phyloP scores from a whole-genome alignment of 1,140 invertebrate species.

The Atta cephalotes region DNA sequence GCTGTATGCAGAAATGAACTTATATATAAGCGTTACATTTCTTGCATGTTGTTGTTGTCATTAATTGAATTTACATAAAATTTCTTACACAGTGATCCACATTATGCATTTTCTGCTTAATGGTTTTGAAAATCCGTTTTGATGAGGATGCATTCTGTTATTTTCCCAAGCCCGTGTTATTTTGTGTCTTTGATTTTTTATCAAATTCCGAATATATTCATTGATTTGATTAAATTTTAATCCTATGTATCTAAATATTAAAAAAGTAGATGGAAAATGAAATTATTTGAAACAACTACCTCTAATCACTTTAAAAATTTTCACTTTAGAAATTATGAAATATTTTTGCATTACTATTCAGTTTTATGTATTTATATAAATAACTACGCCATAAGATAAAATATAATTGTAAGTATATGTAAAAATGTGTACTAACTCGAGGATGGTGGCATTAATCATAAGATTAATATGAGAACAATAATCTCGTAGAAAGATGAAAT shows the following conservation, averaged over 20 bases:
- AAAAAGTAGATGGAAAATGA: not conserved
- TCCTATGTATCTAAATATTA: not conserved
- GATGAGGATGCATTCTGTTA: no score
- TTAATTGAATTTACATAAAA: not conserved
- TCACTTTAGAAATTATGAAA: no score
- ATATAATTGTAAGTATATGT: no score
- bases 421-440: no score
- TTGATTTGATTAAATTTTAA: constrained; percentile 23
- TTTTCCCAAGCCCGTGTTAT: not conserved
- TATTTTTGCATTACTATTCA: no score
- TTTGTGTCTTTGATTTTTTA: not conserved
- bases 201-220: not conserved
- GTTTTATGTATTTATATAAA: no score
- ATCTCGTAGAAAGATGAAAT: no score
- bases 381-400: no score
- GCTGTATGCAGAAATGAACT: not conserved
- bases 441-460: no score
- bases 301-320: no score
- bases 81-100: constrained; percentile 9
- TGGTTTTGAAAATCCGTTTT: not conserved
- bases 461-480: no score
- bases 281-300: not conserved
- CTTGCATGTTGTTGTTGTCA: not conserved
- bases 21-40: not conserved
- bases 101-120: not conserved